Conservation (phyloP, 2,113 vertebrate genomes). For the Tetraodon nigroviridis region DNA sequence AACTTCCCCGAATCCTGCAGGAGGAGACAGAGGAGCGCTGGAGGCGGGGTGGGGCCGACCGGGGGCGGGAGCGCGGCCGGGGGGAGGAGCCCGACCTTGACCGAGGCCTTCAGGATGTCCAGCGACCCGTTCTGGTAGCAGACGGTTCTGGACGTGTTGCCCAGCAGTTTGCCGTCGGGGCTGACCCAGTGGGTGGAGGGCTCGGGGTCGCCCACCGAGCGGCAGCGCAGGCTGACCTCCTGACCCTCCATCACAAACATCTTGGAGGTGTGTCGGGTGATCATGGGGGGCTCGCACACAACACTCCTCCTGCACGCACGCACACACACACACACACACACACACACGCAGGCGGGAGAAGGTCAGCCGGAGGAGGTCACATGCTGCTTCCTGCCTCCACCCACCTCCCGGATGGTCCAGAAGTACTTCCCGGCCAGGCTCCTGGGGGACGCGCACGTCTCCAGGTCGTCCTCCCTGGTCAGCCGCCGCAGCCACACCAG, state of each 20-base stretch:
- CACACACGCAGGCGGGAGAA: neutral
- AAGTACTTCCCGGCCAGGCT: constrained; percentile 81
- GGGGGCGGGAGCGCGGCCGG: no score
- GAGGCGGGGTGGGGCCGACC: no score
- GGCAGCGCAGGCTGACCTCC: constrained; percentile 78
- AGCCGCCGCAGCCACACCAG: constrained; percentile 78
- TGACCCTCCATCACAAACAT: constrained; percentile 81
- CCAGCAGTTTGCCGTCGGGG: constrained; percentile 78
- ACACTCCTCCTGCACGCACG: constrained; percentile 80
- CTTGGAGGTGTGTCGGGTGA: constrained; percentile 78
- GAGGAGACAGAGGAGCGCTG: neutral
- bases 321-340: no score
- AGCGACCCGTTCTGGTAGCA: constrained; percentile 80
- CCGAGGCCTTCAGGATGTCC: constrained; percentile 76
- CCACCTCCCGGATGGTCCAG: constrained; percentile 79
- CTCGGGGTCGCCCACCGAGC: constrained; percentile 78
- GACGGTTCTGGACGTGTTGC: constrained; percentile 75
- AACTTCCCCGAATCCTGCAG: constrained; percentile 76
- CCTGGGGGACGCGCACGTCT: constrained; percentile 77
- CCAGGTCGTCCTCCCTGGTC: constrained; percentile 79
- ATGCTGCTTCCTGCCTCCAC: no score
- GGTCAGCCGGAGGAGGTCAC: no score
- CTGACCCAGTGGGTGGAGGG: constrained; percentile 80
- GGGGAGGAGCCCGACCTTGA: constrained; percentile 70
- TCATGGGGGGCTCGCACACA: constrained; percentile 80